These are phyloP conservation scores for Fistularia commersonii DNA, from an alignment of 2,797 vertebrate genomes.

Conservation along the genomic window DNA sequence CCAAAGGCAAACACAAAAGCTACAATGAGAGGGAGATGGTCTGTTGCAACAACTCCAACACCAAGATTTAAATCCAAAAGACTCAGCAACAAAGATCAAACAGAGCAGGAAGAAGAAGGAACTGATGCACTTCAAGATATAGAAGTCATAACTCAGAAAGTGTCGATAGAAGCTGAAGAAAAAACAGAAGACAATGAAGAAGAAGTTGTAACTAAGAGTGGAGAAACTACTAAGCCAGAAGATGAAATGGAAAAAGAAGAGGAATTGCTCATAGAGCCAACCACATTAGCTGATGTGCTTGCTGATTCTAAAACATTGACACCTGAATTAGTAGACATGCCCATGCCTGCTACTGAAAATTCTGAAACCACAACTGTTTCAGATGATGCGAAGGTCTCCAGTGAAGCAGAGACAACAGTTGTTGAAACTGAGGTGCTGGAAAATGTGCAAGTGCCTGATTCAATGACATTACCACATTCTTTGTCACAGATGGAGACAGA, in stretches of 20 bases:
- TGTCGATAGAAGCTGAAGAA: not conserved
- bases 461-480: not conserved
- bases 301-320: not conserved
- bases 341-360: no score
- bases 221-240: not conserved
- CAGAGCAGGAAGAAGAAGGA: not conserved
- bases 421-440: conserved; percentile 7
- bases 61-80: not conserved
- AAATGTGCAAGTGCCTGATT: not conserved
- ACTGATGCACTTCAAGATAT: no score
- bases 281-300: not conserved
- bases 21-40: not conserved
- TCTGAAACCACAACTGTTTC: not conserved
- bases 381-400: not conserved
- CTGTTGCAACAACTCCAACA: not conserved
- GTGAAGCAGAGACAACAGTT: not conserved
- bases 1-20: not conserved
- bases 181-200: not conserved
- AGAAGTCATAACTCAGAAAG: not conserved
- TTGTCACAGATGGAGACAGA: not conserved
- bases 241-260: not conserved
- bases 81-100: not conserved
- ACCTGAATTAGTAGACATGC: no score
- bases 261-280: not conserved
- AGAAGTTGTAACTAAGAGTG: not conserved